Evolutionary conservation across 2,888 invertebrate species (phyloP), one percentile per base, ranked within the genome.

Genomic region (Thereva unica): DNA sequence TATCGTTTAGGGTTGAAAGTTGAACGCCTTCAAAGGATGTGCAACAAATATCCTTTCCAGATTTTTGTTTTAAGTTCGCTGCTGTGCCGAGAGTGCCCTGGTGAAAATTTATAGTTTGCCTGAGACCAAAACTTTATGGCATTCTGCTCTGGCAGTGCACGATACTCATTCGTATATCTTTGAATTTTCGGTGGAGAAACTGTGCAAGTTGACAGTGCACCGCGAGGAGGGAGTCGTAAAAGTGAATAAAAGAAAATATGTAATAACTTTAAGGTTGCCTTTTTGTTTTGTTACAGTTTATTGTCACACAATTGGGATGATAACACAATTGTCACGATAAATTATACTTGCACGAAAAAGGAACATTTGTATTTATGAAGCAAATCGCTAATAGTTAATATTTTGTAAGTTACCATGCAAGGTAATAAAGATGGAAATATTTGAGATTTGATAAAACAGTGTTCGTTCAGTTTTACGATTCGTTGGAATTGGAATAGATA

Each of bases 1-100:
- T 49, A 65, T 49, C 35, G 44, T 47, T 64, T 9, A 40, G 23
- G 71, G 71, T 71, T 71, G 72, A 72, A 72, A 71, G 71, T 71
- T 71, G 72, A 73, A 73, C 67, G 72, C 70, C 72, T 72, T 70
- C 65, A 64, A 71, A 71, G 72, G 71, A 72, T 72, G 23, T 23
- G 72, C 73, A 72, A 71, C 72, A 71, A 71, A 71, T 73, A 73
- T 71, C 67, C 66, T 68, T 49, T 47, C 23, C 34, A 34, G 10
- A 56, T 54, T 69, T 67, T 37, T 41, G n/a, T 49, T 63, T 59
- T 49, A 41, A 63, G 38, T 10, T 41, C 10, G 5, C 10, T 53
- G 37, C 59, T 54, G 57, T 57, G 54, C 52, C 44, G 63, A 42
- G 64, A 37, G 41, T 10, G 9, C n/a, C 40, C 41, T 56, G 50